Evolutionary conservation across 2,113 vertebrate species (phyloP), one percentile per base, ranked within the genome.

Genomic region (Gopherus evgoodei): DNA sequence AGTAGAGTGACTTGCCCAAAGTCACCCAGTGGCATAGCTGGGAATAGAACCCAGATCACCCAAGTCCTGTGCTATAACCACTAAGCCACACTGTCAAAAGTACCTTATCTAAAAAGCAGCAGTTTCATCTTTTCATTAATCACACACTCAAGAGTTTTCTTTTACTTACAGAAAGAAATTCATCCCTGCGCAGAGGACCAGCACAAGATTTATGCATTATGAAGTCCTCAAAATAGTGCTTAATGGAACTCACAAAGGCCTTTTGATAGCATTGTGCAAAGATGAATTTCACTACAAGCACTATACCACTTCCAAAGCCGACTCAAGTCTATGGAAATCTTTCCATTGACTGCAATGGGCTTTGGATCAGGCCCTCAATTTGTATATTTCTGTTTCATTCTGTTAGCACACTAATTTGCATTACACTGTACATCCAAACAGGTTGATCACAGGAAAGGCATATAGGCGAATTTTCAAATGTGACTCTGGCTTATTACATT

Each of bases 401-500:
- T 72, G 53, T 90, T 84, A 94, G 75, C 21, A 87, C 89, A 93
- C 13, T 35, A 62, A 62, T 62, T 69, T 35, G 31, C 31, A n/a
- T 69, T 35, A 69, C 62, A 35, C 62, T 69, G 83, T 57, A 79
- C 72, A 91, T 69, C 89, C 94, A 47, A 93, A 88, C 88, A 56
- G 27, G 78, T 93, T 88, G 85, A 81, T 65, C 50, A 35, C 0
- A 0, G 57, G 87, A 54, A 81, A 93, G 79, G 44, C 85, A 93
- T 0, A 1, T 91, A 95, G 49, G 84, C 85, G 44, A 92, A 94
- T n/a, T 59, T 90, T 85, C 86, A 83, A 95, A 69, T 6, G 50
- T 75, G 44, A 8, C 95, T 95, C 96, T 90, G 31, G 83, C 95
- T 95, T 97, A 91, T 92, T 93, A 85, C 92, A 13, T n/a, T 95